A percentile compares a stretch with the other conserved stretches of the same genome.
These are phyloP conservation scores for Echinarachnius parma DNA, from an alignment of 53 echinoderm and acorn worm genomes.

Conservation along the genomic window DNA sequence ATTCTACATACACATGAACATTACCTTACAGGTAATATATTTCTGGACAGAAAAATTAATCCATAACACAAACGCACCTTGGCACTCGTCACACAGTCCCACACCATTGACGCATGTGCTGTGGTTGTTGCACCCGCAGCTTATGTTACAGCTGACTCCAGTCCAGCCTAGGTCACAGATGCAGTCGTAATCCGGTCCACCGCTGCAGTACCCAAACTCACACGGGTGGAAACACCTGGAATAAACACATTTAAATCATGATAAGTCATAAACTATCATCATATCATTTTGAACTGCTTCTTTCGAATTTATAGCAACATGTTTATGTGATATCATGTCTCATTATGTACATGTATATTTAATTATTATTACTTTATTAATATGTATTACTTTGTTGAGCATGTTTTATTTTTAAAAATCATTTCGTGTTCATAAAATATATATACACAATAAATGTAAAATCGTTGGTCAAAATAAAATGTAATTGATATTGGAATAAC, in stretches of 20 bases:
- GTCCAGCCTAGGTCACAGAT: constrained; percentile 94
- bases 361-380: no score
- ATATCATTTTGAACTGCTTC: neutral
- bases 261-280: no score
- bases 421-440: no score
- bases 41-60: no score
- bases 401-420: no score
- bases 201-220: constrained; percentile 78
- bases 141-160: constrained; percentile 65
- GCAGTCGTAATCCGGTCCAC: constrained; percentile 72
- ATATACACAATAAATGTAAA: no score
- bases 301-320: neutral
- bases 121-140: constrained; percentile 84
- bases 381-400: no score
- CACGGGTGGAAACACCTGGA: constrained; percentile 78
- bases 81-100: constrained; percentile 85
- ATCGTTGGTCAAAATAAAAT: no score
- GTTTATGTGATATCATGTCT: no score
- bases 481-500: neutral
- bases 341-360: no score
- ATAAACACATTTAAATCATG: no score
- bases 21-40: no score
- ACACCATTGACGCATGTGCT: constrained; percentile 75
- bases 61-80: constrained; percentile 48
- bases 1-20: neutral